These are phyloP conservation scores for Aphaenogaster rudis DNA, from an alignment of 1,140 invertebrate genomes.

Conservation along the genomic window DNA sequence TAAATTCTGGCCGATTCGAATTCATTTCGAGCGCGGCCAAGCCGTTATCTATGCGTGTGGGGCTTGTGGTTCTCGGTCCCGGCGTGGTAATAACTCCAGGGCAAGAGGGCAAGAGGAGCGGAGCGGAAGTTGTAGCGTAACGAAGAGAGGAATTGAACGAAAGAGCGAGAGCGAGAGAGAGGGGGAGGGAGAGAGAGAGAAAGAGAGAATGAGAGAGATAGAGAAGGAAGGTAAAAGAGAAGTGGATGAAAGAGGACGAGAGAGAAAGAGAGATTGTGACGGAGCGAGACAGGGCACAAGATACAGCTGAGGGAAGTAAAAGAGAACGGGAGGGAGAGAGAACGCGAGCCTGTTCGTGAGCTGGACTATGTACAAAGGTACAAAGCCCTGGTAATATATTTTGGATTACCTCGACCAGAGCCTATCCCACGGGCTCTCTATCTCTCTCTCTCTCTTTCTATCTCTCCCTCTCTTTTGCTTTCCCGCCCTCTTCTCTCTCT, in stretches of 20 bases:
- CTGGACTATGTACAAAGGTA: slow-evolving; percentile 81
- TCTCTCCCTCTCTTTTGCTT: background rate
- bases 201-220: background rate
- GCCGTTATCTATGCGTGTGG: slow-evolving; percentile 81
- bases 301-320: slow-evolving; percentile 33
- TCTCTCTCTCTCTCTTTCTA: background rate
- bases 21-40: slow-evolving; percentile 78
- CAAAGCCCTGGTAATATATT: slow-evolving; percentile 85
- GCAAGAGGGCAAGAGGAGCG: slow-evolving; percentile 27
- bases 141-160: slow-evolving; percentile 12
- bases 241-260: background rate
- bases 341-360: slow-evolving; percentile 61
- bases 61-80: slow-evolving; percentile 78
- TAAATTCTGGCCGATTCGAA: slow-evolving; percentile 78
- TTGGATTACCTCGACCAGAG: slow-evolving; percentile 81
- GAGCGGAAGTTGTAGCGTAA: slow-evolving; percentile 23
- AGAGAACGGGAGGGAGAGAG: slow-evolving; percentile 35
- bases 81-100: slow-evolving; percentile 81
- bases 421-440: slow-evolving; percentile 40
- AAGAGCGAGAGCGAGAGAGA: slow-evolving; percentile 3
- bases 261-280: slow-evolving; percentile 13
- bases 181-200: background rate
- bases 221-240: background rate
- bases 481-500: background rate
- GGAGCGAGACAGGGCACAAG: slow-evolving; percentile 1